Conservation (phyloP, 1,140 invertebrate genomes). For the Drosophila takahashii region DNA sequence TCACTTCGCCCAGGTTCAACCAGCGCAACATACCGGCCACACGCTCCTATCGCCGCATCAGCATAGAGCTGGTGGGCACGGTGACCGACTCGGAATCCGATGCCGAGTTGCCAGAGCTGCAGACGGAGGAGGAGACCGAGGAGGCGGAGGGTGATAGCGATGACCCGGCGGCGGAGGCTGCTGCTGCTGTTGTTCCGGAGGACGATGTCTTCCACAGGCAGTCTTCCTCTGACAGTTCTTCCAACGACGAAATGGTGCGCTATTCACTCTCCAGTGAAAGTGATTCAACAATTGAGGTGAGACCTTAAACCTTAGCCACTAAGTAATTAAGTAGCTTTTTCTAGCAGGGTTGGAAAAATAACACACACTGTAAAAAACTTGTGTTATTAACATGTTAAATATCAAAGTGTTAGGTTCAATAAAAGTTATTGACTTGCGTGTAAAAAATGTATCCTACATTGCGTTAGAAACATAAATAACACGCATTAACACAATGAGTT, state of each 20-base stretch:
- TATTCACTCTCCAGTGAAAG: conserved; percentile 30
- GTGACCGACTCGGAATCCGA: conserved; percentile 5
- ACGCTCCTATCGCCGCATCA: conserved; percentile 51
- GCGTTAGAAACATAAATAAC: too few species aligned
- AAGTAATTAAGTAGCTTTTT: too few species aligned
- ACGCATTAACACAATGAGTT: too few species aligned
- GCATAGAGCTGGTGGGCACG: conserved; percentile 12
- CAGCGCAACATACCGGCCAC: conserved; percentile 20
- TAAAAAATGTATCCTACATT: too few species aligned
- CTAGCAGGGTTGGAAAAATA: too few species aligned
- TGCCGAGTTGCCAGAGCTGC: neutral
- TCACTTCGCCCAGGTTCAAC: conserved; percentile 19
- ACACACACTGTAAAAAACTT: too few species aligned
- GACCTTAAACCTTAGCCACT: neutral
- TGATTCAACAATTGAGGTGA: conserved; percentile 26
- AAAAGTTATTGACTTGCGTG: too few species aligned
- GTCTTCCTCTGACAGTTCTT: conserved; percentile 17
- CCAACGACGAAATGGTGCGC: conserved; percentile 7
- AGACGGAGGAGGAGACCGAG: conserved; percentile 1
- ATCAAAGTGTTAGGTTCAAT: too few species aligned
- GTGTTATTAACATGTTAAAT: too few species aligned
- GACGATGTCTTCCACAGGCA: too few species aligned
- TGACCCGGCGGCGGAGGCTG: neutral
- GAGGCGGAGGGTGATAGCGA: conserved; percentile 1
- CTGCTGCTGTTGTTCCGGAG: neutral